Evolutionary conservation across 2,888 invertebrate genomes (phyloP), one percentile per base, ranked within the genome.

Genomic region (Apoderus coryli): DNA sequence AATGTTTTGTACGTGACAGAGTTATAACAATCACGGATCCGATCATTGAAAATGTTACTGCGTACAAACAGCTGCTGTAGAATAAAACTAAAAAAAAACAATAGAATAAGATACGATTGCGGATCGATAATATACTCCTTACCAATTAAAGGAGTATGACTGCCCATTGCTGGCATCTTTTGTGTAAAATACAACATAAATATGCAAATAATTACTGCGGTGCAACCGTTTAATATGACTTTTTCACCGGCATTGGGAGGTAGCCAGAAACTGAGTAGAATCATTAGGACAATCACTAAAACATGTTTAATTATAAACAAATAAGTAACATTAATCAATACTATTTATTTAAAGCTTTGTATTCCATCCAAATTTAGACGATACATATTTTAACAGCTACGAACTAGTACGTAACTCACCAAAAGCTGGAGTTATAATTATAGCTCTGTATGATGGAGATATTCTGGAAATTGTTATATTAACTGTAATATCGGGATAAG

Each of bases 211-310:
- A 75, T 61, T 1, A 76, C 47, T 9, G 69, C 62, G 5, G 67
- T 66, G 29, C 67, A 59, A 4, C 69, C 68, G 40, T 69, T 71
- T 10, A 75, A 49, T 9, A 69, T 51, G 12, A 76, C 61, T 51
- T 76, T 75, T 49, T 75, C 75, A 10, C 69, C 71, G 41, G 72
- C 66, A 42, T 69, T 66, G 0, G 75, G 71, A 1, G 76, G 74
- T 26, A 76, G 45, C 70, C 72, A 72, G 50, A 76, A 77, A 2
- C 61, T 60, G 10, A 67, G 53, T 25, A 77, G 53, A 1, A 68
- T 69, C 45, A 76, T 46, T 10, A 72, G 47, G 3, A 73, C 63
- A 31, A 76, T 64, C 31, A 70, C 73, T 60, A 56, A 34, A 44
- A 45, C 39, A 13, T 14, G n/a, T 28, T 26, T 9, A 23, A 19